Conservation (phyloP, 2,113 vertebrate genomes). For the Origma solitaria region DNA sequence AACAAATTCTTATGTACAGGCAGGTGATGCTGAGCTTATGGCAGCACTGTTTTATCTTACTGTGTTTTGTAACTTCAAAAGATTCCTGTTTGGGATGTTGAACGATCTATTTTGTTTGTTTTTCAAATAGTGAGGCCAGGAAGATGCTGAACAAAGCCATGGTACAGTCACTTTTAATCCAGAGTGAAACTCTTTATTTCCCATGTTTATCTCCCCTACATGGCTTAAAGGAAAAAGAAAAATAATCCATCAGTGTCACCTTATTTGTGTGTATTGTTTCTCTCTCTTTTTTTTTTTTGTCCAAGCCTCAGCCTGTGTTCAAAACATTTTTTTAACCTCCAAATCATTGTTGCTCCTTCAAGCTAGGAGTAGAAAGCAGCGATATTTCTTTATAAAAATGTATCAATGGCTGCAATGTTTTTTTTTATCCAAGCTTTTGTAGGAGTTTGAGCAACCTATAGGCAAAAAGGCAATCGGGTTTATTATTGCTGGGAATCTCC, state of each 20-base stretch:
- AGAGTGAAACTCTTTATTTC: neutral
- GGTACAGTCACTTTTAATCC: slow-evolving; percentile 3
- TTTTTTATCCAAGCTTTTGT: slow-evolving; percentile 41
- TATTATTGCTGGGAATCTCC: slow-evolving; percentile 83
- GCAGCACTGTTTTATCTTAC: neutral
- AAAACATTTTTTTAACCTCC: slow-evolving; percentile 26
- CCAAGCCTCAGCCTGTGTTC: neutral
- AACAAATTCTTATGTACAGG: neutral
- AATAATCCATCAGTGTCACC: slow-evolving; percentile 6
- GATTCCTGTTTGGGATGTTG: neutral
- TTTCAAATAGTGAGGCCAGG: neutral
- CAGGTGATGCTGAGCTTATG: neutral
- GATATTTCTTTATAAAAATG: slow-evolving; percentile 33
- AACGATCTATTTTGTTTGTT: neutral
- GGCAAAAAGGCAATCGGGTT: slow-evolving; percentile 82
- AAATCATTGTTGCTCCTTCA: slow-evolving; percentile 25
- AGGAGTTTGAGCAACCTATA: slow-evolving; percentile 75
- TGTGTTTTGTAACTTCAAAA: neutral
- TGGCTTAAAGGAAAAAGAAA: neutral
- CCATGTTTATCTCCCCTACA: neutral
- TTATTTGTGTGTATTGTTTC: neutral
- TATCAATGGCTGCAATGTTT: slow-evolving; percentile 4
- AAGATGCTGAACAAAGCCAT: slow-evolving; percentile 13
- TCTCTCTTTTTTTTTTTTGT: neutral
- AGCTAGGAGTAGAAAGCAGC: neutral